Evolutionary conservation across 1,140 invertebrate genomes (phyloP), one percentile per base, ranked within the genome.

Genomic region (Penaeus indicus): DNA sequence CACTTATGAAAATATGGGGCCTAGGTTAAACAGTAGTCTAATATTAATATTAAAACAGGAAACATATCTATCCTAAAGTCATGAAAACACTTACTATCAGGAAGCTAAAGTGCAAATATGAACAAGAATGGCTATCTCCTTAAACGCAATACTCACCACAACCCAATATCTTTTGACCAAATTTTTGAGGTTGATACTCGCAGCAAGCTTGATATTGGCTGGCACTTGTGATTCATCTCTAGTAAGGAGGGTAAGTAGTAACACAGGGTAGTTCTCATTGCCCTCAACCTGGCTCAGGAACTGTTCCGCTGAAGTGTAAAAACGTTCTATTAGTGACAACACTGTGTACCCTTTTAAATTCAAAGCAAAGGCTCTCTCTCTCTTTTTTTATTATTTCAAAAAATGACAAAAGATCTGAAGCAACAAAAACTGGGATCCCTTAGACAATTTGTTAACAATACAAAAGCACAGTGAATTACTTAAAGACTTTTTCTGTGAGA

Each of bases 151-250:
- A 95, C 95, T 94, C 94, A 97, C 97, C 91, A 96, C 94, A 94
- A 95, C 95, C 98, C 98, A 99, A 93, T 99, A 98, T 84, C 97
- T 94, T 93, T 99, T 99, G 11, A 99, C 95, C 93, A 96, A 98
- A 93, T 99, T 99, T 93, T 99, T 99, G 92, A 99, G 98, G 22
- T 96, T 96, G 91, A 99, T 96, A 72, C 98, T 96, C 77, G 97
- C 97, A 63, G 97, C 96, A 69, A 98, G 94, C 91, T 97, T 94
- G 78, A 99, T 96, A 11, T 96, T 92, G 22, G 75, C 84, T 25
- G 86, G 96, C 89, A 96, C 93, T 90, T 97, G 96, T 42, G 96
- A 94, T 90, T 96, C 95, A 88, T 92, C 90, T 47, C 94, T 92
- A 90, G 97, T 96, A 84, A 99, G 95, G 16, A 99, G 93, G 91